Base-by-base conservation (phyloP, 1,140 invertebrate species). In the Vanessa tameamea region DNA sequence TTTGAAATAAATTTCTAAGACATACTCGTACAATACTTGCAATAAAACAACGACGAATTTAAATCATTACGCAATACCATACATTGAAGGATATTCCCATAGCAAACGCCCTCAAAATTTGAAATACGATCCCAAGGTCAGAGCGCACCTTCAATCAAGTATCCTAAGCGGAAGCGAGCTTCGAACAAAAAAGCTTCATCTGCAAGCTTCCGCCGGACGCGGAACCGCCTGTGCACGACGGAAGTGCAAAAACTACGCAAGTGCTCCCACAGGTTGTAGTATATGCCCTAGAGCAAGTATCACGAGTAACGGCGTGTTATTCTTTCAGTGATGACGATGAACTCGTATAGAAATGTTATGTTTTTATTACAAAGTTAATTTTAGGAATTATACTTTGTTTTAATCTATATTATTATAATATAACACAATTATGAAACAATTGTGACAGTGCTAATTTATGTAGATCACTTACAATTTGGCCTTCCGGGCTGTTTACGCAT, bases 101-200 rank as follows among this genome's bases (percentile, higher is more conserved):
- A 57, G 65, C 75, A 77, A 76, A 80, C 79, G 77, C 85, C 80
- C 85, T 80, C 72, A 78, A 78, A 77, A 76, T 70, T 67, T 77
- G 88, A 83, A 90, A 91, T 84, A 80, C 77, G 83, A 88, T 47
- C 69, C 78, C 87, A 90, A 88, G 86, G 89, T 91, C 85, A 88
- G 69, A 83, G 80, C 88, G 86, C 88, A 90, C 88, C 88, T 87
- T 87, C 87, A 85, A 77, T 79, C 83, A 81, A 82, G 81, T 86
- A 85, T 80, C 80, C 79, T 78, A 76, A 72, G 63, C 71, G 80
- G 81, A 79, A 79, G 72, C 67, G 55, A 77, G 80, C 80, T 82
- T 82, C 73, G 79, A 75, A 84, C 83, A 87, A 87, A 89, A 86
- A 87, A 73, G 78, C 85, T 83, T 87, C 86, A 82, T 87, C 83